These are phyloP conservation scores for Furcifer pardalis DNA, from an alignment of 2,797 vertebrate species.

Conservation along the genomic window DNA sequence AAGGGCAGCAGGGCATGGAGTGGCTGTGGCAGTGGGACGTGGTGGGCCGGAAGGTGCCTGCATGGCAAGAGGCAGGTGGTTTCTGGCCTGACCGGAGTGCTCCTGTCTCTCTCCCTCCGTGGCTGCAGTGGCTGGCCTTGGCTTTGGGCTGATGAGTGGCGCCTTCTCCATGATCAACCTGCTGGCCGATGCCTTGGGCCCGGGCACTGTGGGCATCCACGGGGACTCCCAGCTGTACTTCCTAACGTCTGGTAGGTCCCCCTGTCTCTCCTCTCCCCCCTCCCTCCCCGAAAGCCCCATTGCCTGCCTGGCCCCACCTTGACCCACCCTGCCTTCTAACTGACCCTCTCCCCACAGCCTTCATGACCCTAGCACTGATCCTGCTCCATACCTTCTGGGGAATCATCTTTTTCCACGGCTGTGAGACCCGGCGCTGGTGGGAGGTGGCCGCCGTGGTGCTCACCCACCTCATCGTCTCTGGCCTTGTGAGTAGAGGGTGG, in stretches of 20 bases:
- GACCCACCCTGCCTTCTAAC: background rate
- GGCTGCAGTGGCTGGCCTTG: slow-evolving; percentile 81
- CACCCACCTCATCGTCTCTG: slow-evolving; percentile 78
- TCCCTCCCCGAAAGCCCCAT: no score
- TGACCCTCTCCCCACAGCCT: slow-evolving; percentile 59
- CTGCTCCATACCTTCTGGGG: slow-evolving; percentile 84
- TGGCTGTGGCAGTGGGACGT: no score
- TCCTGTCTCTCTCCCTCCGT: background rate
- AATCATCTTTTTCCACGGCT: slow-evolving; percentile 81
- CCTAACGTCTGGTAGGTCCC: slow-evolving; percentile 79
- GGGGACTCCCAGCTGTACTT: slow-evolving; percentile 84
- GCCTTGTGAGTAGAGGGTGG: slow-evolving; percentile 71
- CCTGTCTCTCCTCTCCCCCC: background rate
- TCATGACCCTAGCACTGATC: slow-evolving; percentile 82
- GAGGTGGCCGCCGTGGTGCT: slow-evolving; percentile 67
- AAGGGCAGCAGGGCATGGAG: no score
- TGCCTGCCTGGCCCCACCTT: no score
- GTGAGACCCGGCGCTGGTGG: slow-evolving; percentile 78
- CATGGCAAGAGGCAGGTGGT: no score
- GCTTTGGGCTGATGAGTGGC: slow-evolving; percentile 85
- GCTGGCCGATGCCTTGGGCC: slow-evolving; percentile 79
- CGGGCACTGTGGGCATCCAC: slow-evolving; percentile 82
- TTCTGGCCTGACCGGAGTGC: background rate
- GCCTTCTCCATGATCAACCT: slow-evolving; percentile 86
- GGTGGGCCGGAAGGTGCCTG: no score